phyloP scores from a whole-genome alignment of 2,797 vertebrate species.

The Lutjanus argentimaculatus region DNA sequence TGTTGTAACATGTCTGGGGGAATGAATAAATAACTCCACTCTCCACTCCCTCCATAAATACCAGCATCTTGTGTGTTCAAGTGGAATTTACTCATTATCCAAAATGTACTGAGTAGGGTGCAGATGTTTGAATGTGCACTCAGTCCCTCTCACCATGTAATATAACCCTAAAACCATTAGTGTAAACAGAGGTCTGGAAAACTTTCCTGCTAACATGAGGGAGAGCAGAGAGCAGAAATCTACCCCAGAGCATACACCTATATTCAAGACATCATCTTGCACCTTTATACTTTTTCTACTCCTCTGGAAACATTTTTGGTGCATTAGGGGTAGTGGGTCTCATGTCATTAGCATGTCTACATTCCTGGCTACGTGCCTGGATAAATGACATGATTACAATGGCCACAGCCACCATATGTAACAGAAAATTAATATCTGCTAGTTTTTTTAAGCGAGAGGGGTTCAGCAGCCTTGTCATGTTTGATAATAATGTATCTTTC shows the following conservation, averaged over 20 bases:
- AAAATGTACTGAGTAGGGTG: not conserved
- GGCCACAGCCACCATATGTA: no score
- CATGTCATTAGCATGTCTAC: no score
- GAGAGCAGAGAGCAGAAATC: not conserved
- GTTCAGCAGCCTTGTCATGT: not conserved
- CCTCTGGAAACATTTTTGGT: no score
- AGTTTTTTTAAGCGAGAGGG: not conserved
- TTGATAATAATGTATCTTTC: not conserved
- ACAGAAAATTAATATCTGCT: no score
- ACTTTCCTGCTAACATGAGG: not conserved
- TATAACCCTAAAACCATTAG: not conserved
- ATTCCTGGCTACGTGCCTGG: no score
- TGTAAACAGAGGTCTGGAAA: constrained; percentile 7
- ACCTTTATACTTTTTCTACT: no score
- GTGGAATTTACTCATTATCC: not conserved
- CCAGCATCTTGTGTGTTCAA: not conserved
- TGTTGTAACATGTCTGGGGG: constrained; percentile 1
- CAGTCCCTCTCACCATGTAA: not conserved
- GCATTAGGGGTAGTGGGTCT: no score
- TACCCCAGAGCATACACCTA: not conserved
- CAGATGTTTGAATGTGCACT: constrained; percentile 2
- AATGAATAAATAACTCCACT: constrained; percentile 2
- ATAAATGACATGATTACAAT: no score
- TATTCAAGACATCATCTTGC: not conserved
- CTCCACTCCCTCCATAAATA: constrained; percentile 33